Conservation (phyloP, 2,113 vertebrate genomes). For the Corythaixoides concolor region DNA sequence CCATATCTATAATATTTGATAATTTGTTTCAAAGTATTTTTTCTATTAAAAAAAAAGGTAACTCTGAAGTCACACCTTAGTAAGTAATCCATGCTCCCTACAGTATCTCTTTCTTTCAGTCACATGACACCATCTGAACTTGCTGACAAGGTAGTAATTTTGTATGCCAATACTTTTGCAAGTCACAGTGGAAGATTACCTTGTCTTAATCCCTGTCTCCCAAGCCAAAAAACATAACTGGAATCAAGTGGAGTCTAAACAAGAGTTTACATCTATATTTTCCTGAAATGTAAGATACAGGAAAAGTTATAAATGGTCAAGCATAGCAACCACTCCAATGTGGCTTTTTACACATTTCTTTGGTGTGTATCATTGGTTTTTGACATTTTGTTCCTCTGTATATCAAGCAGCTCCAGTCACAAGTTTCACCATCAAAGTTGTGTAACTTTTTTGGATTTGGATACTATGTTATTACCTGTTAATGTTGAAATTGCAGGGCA, state of each 20-base stretch:
- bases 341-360: neutral
- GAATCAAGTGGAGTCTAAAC: neutral
- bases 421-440: neutral
- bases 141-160: neutral
- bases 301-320: neutral
- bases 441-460: neutral
- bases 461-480: neutral
- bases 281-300: neutral
- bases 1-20: neutral
- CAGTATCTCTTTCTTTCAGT: neutral
- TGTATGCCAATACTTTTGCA: neutral
- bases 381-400: neutral
- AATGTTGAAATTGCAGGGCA: neutral
- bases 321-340: neutral
- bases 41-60: neutral
- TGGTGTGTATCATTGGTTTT: neutral
- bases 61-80: neutral
- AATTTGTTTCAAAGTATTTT: neutral
- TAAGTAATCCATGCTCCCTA: neutral
- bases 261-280: neutral
- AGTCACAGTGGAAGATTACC: conserved; percentile 20
- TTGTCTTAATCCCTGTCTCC: neutral
- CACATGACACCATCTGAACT: neutral
- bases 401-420: neutral
- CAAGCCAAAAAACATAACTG: neutral